Percentiles rank a stretch among this genome's conserved stretches.
Evolutionary conservation across 1,140 invertebrate genomes (phyloP).

Genomic region (Drosophila lowei): DNA sequence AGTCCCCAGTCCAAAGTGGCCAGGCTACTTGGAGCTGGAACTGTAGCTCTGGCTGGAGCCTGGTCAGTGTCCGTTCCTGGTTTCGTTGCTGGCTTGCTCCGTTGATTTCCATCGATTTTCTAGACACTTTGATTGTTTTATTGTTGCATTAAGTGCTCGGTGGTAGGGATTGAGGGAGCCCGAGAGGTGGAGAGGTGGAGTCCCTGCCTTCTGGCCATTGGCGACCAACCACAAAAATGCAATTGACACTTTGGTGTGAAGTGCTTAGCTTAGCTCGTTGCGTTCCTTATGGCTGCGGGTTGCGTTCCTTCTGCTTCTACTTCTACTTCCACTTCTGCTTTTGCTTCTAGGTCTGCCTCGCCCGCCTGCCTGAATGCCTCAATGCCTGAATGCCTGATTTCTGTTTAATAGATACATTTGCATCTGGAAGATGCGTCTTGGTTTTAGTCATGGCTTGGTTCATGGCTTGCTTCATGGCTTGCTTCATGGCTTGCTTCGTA

Average conservation of each 20-base stretch:
- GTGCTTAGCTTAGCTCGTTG: conserved; percentile 69
- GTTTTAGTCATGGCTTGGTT: conserved; percentile 36
- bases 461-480: conserved; percentile 28
- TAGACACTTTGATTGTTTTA: conserved; percentile 81
- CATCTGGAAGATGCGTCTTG: conserved; percentile 67
- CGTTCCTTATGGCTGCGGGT: conserved; percentile 23
- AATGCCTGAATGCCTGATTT: conserved; percentile 49
- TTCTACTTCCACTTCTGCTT: too few relatives aligned
- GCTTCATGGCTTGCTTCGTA: conserved; percentile 19
- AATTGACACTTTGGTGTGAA: conserved; percentile 81
- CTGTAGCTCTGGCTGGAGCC: not conserved
- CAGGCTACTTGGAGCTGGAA: conserved; percentile 30
- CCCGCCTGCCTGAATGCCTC: too few relatives aligned
- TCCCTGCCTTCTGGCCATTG: conserved; percentile 26
- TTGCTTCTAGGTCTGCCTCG: too few relatives aligned
- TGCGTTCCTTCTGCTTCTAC: not conserved
- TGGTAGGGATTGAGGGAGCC: conserved; percentile 18
- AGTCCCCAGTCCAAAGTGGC: conserved; percentile 33
- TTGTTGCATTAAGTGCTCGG: conserved; percentile 76
- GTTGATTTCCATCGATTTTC: conserved; percentile 79
- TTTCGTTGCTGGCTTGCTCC: conserved; percentile 37
- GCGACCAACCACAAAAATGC: conserved; percentile 77
- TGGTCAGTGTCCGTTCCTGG: not conserved
- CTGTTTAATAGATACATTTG: conserved; percentile 81
- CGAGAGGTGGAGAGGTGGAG: not conserved